Evolutionary conservation across 2,888 invertebrate species (phyloP), one percentile per base, ranked within the genome.

Genomic region (Loripinus fragilis): DNA sequence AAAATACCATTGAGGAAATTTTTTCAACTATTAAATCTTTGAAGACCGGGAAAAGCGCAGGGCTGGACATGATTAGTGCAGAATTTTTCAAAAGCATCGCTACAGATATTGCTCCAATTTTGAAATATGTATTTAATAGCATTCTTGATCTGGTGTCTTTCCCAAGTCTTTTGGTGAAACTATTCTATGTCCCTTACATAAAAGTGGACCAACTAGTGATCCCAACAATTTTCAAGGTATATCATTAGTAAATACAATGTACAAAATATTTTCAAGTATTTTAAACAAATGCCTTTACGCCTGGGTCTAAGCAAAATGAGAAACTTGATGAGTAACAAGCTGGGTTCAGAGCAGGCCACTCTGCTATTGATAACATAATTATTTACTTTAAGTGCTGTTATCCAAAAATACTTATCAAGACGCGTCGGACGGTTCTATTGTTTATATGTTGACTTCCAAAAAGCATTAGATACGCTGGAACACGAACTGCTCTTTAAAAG

Each of bases 211-310:
- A 23, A 73, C 20, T 23, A 70, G 48, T 66, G 75, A 75, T 33
- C 75, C 78, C 20, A 73, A 76, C 38, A 83, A 80, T 66, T 83
- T 72, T 60, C 48, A 80, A 48, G 83, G 80, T n/a, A 78, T 83
- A 35, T 71, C 80, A 42, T 35, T 83, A 30, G 30, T 74, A 23
- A 80, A 77, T 64, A 70, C 68, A 55, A 55, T 83, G 65, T 68
- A 71, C 17, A 83, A 80, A 41, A 65, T 80, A 25, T 83, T 83
- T 77, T 77, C 80, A 28, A 23, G 52, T n/a, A n/a, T n/a, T n/a
- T n/a, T n/a, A n/a, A n/a, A n/a, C n/a, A n/a, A n/a, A n/a, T n/a
- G n/a, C n/a, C n/a, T n/a, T n/a, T n/a, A n/a, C n/a, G n/a, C n/a
- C n/a, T n/a, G n/a, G n/a, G n/a, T n/a, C n/a, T n/a, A 79, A 42